Percentiles rank a stretch among this genome's conserved stretches.
Evolutionary conservation across 2,888 invertebrate species (phyloP).

Genomic region (Aspidiotus destructor): DNA sequence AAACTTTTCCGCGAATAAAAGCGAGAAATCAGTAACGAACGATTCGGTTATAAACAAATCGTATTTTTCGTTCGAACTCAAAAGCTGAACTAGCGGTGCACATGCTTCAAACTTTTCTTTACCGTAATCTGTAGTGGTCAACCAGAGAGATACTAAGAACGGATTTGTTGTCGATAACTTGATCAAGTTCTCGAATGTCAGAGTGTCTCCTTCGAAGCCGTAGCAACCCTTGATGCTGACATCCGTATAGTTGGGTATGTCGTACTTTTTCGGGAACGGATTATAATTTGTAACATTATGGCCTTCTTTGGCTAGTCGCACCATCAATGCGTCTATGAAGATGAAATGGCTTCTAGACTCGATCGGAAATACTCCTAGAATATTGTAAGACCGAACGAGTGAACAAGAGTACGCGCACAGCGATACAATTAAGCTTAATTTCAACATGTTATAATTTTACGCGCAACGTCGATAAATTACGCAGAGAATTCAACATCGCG

Average conservation of each 20-base stretch:
- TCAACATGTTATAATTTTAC: too few relatives aligned
- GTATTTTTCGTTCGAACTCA: conserved; percentile 22
- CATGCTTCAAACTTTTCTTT: not conserved
- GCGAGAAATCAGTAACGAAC: conserved; percentile 3
- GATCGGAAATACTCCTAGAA: conserved; percentile 36
- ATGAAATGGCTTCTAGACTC: conserved; percentile 34
- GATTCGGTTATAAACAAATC: conserved; percentile 31
- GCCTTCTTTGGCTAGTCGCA: conserved; percentile 28
- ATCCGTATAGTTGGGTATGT: conserved; percentile 9
- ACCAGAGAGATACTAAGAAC: not conserved
- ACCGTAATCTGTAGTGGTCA: not conserved
- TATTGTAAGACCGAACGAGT: conserved; percentile 8
- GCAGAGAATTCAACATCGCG: too few relatives aligned
- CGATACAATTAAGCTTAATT: too few relatives aligned
- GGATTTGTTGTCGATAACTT: not conserved
- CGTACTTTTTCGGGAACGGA: conserved; percentile 11
- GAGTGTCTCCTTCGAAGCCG: not conserved
- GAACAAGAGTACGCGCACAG: too few relatives aligned
- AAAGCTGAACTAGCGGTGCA: conserved; percentile 10
- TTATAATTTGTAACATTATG: conserved; percentile 31
- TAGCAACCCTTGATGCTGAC: not conserved
- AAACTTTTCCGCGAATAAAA: conserved; percentile 14
- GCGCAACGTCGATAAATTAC: too few relatives aligned
- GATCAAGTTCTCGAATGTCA: not conserved
- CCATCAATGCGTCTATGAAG: conserved; percentile 28